Conservation (phyloP, 2,797 vertebrate species). For the Melanotaenia pygmaea region DNA sequence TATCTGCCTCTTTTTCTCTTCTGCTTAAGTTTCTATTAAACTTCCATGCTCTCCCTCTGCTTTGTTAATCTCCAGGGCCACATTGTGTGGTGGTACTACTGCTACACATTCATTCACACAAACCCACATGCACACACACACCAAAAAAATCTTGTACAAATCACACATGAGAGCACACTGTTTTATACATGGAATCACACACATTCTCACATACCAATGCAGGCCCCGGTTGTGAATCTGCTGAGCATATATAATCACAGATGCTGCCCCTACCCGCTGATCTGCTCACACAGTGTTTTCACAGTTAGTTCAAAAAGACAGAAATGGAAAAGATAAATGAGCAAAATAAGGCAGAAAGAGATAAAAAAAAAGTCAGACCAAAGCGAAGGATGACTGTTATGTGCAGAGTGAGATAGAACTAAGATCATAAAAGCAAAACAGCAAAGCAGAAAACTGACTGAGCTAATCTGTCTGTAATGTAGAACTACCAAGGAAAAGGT, state of each 20-base stretch:
- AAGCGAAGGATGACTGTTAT: conserved; percentile 10
- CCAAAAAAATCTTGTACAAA: conserved; percentile 24
- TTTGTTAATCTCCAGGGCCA: conserved; percentile 66
- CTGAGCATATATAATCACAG: conserved; percentile 45
- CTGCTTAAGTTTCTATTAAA: conserved; percentile 71
- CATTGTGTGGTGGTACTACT: conserved; percentile 41
- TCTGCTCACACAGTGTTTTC: conserved; percentile 41
- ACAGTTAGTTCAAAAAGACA: conserved; percentile 41
- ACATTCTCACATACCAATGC: conserved; percentile 34
- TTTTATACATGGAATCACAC: conserved; percentile 50
- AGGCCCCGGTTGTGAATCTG: conserved; percentile 22
- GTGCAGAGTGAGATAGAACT: conserved; percentile 48
- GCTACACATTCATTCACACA: conserved; percentile 52
- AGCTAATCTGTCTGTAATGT: conserved; percentile 57
- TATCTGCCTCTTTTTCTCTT: conserved; percentile 53
- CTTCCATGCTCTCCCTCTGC: conserved; percentile 60
- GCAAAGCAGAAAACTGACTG: conserved; percentile 54
- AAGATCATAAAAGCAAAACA: conserved; percentile 54
- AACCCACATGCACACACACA: conserved; percentile 27
- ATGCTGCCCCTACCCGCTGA: conserved; percentile 38
- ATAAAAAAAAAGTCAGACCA: conserved; percentile 8
- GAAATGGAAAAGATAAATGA: conserved; percentile 30
- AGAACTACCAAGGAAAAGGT: conserved; percentile 42
- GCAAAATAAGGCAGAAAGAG: conserved; percentile 38
- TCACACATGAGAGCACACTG: conserved; percentile 50